Percentiles rank a stretch among this genome's conserved stretches.
phyloP scores from a whole-genome alignment of 2,888 invertebrate species.

The Agonum fuliginosum region DNA sequence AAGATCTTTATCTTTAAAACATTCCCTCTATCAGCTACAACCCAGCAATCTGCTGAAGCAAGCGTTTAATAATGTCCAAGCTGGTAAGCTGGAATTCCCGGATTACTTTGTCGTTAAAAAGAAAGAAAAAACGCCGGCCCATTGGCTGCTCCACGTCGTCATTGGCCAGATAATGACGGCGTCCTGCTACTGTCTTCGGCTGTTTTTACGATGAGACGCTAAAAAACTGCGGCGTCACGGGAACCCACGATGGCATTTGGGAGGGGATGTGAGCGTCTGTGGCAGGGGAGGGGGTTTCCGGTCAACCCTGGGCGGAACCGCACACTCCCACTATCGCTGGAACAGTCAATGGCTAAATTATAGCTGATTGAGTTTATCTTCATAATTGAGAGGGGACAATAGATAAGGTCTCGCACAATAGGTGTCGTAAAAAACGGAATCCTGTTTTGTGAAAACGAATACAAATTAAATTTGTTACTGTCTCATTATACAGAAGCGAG shows the following conservation, averaged over 20 bases:
- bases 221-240: slow-evolving; percentile 29
- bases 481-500: too few species aligned
- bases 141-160: slow-evolving; percentile 31
- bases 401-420: too few species aligned
- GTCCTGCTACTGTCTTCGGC: slow-evolving; percentile 37
- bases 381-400: too few species aligned
- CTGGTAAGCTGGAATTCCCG: slow-evolving; percentile 10
- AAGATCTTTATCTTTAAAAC: slow-evolving; percentile 40
- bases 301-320: slow-evolving; percentile 26
- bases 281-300: background rate
- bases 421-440: too few species aligned
- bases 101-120: slow-evolving; percentile 47
- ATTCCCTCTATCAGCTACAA: slow-evolving; percentile 45
- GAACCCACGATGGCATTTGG: too few species aligned
- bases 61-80: slow-evolving; percentile 72
- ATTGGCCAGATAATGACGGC: slow-evolving; percentile 41
- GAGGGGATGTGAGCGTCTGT: background rate
- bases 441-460: too few species aligned
- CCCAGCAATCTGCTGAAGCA: slow-evolving; percentile 69
- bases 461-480: too few species aligned
- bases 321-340: slow-evolving; percentile 4
- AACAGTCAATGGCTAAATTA: background rate
- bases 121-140: slow-evolving; percentile 39
- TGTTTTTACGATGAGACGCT: slow-evolving; percentile 16
- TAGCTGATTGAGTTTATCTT: background rate